phyloP scores from a whole-genome alignment of 1,140 invertebrate genomes.

The Ceratoteleas bidentatus region DNA sequence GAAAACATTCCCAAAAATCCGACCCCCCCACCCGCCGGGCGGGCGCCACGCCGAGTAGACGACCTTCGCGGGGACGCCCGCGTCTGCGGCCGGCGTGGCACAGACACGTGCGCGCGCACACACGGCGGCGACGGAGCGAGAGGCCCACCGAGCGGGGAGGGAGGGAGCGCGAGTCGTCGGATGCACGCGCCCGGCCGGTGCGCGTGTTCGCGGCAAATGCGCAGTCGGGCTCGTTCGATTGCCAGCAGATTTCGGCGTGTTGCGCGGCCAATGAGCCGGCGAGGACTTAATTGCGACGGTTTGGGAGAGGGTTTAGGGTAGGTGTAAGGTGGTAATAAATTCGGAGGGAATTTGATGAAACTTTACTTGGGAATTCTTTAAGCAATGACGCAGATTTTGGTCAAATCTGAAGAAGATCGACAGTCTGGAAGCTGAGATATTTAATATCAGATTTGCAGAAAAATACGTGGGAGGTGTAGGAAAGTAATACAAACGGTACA shows the following conservation, averaged over 20 bases:
- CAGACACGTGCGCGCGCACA: conserved; percentile 12
- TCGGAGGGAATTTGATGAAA: too few relatives aligned
- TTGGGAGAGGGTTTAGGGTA: too few relatives aligned
- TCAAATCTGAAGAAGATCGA: too few relatives aligned
- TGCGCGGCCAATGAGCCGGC: conserved; percentile 22
- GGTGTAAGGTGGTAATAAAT: too few relatives aligned
- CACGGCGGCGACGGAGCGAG: background rate
- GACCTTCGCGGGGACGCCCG: conserved; percentile 74
- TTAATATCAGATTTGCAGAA: too few relatives aligned
- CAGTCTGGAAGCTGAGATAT: too few relatives aligned
- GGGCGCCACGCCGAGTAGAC: conserved; percentile 66
- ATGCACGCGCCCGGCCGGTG: conserved; percentile 28
- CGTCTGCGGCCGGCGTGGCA: conserved; percentile 49
- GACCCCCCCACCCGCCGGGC: too few relatives aligned
- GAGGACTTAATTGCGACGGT: conserved; percentile 6
- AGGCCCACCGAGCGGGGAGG: background rate
- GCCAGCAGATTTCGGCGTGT: conserved; percentile 42
- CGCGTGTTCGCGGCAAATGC: conserved; percentile 38
- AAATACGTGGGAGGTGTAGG: too few relatives aligned
- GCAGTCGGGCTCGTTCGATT: conserved; percentile 44
- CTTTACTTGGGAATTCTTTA: too few relatives aligned
- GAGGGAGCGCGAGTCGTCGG: conserved; percentile 33
- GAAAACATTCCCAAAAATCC: too few relatives aligned
- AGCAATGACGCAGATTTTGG: too few relatives aligned
- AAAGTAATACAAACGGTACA: too few relatives aligned